Conservation (phyloP, 1,140 invertebrate genomes). For the Drosophila kurseongensis region DNA sequence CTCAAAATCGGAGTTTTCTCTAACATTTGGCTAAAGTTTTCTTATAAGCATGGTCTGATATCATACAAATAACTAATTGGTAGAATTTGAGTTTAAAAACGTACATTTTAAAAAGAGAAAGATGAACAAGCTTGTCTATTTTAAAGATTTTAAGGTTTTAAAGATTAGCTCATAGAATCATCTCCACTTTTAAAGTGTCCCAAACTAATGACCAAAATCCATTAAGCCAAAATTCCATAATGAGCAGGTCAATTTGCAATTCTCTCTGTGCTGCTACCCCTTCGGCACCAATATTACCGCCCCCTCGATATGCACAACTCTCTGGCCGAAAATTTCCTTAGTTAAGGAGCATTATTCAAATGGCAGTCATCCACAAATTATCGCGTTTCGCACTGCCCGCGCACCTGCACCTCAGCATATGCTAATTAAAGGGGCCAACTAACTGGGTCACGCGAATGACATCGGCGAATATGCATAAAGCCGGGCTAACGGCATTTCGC, state of each 20-base stretch:
- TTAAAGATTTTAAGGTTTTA: too few relatives aligned
- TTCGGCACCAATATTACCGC: neutral
- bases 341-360: slow-evolving; percentile 45
- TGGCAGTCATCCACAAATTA: slow-evolving; percentile 47
- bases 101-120: too few relatives aligned
- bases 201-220: neutral
- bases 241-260: slow-evolving; percentile 46
- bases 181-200: neutral
- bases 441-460: slow-evolving; percentile 75
- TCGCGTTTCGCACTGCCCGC: slow-evolving; percentile 30
- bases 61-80: too few relatives aligned
- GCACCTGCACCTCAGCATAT: slow-evolving; percentile 48
- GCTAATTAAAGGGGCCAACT: slow-evolving; percentile 68
- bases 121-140: too few relatives aligned
- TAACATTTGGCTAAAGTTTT: too few relatives aligned
- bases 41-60: too few relatives aligned
- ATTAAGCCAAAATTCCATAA: slow-evolving; percentile 28
- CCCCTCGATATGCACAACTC: neutral
- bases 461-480: slow-evolving; percentile 35
- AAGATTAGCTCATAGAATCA: neutral
- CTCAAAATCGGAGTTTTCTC: too few relatives aligned
- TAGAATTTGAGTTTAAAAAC: too few relatives aligned
- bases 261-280: slow-evolving; percentile 6
- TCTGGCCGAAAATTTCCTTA: slow-evolving; percentile 20
- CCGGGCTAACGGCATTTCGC: slow-evolving; percentile 58